phyloP scores from a whole-genome alignment of 2,797 vertebrate genomes.

The Hyperoplus immaculatus region DNA sequence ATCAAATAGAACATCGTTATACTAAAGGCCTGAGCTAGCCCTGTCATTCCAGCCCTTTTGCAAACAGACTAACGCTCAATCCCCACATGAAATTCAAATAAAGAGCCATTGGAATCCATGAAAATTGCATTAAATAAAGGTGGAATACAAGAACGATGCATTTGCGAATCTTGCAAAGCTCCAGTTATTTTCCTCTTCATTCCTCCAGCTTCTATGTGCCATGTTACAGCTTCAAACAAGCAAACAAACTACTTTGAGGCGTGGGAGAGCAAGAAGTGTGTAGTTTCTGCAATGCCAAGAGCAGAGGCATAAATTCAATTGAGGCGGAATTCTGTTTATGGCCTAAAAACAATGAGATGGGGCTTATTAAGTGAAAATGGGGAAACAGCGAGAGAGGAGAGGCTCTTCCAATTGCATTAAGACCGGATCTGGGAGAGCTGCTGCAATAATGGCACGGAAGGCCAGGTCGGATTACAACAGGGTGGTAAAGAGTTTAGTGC shows the following conservation, averaged over 20 bases:
- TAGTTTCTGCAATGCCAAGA: conserved; percentile 51
- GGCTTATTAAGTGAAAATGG: conserved; percentile 84
- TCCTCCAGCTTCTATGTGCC: conserved; percentile 3
- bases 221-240: conserved; percentile 39
- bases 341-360: conserved; percentile 80
- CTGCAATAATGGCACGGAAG: conserved; percentile 79
- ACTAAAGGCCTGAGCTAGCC: neutral
- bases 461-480: conserved; percentile 72
- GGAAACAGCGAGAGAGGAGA: conserved; percentile 78
- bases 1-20: neutral
- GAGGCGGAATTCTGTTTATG: conserved; percentile 78
- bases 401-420: conserved; percentile 82
- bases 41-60: neutral
- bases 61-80: neutral
- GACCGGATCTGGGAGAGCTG: conserved; percentile 75
- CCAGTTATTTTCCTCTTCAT: neutral
- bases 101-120: neutral
- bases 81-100: no score
- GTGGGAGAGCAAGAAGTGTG: conserved; percentile 30
- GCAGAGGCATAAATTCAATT: conserved; percentile 74
- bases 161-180: neutral
- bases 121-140: conserved; percentile 8
- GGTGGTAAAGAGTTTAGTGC: conserved; percentile 75
- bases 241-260: conserved; percentile 34
- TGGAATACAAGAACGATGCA: neutral